Evolutionary conservation across 2,797 vertebrate genomes (phyloP), one percentile per base, ranked within the genome.

Genomic region (Antrozous pallidus): DNA sequence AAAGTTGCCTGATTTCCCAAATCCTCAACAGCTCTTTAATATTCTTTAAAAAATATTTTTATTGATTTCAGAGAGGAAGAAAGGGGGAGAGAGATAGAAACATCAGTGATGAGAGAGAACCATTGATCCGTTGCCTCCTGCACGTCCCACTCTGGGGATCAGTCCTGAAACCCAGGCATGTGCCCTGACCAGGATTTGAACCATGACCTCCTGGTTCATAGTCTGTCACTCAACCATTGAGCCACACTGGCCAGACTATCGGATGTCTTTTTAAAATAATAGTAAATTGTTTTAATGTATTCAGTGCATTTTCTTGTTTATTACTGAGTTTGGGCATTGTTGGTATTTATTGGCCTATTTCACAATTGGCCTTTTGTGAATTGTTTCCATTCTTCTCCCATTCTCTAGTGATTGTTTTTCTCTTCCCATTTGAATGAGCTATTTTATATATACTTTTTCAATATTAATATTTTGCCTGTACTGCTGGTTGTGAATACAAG

Each of bases 351-450:
- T 91, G 61, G 6, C 54, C 33, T 67, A 77, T 94, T 77, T 94
- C 40, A 77, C 24, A 40, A 20, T 42, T 47, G 49, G 13, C 42
- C 16, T 65, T 63, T 73, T 80, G 33, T 31, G 36, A 51, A 69
- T 86, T 83, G 8, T 74, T 90, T 93, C 24, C 5, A 28, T 61
- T 70, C 16, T 93, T 36, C 11, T 14, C 11, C 36, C 31, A 40
- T 85, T 75, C 83, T 82, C 56, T 56, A 81, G 71, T n/a, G 40
- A 73, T 83, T 33, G 18, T 28, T 94, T 93, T 94, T 54, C 56
- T 45, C 54, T 89, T 70, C 51, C 28, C 36, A 36, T 71, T 54
- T 69, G 40, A 93, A 70, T 70, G n/a, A 79, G 45, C 7, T 61
- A 13, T 49, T 79, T 16, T 73, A 58, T 58, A 13, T 83, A 51